phyloP scores from a whole-genome alignment of 1,140 invertebrate genomes.

The Mycetomoellerius zeteki region DNA sequence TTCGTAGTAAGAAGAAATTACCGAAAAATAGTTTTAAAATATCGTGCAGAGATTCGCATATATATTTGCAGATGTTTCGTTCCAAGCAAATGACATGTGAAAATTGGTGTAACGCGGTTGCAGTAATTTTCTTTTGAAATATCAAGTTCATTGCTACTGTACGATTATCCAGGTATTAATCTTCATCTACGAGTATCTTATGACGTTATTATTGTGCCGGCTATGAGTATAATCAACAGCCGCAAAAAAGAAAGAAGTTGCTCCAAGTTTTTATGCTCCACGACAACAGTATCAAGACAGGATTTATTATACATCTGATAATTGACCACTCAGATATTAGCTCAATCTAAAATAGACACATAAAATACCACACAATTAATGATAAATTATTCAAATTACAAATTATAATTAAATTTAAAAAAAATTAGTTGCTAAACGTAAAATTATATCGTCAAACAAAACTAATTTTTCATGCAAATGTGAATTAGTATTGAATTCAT shows the following conservation, averaged over 20 bases:
- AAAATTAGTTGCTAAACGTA: background rate
- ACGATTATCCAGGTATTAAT: conserved; percentile 71
- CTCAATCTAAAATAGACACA: background rate
- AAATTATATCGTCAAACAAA: background rate
- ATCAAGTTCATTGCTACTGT: conserved; percentile 60
- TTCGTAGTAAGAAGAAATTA: background rate
- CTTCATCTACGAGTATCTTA: conserved; percentile 68
- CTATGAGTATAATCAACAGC: conserved; percentile 52
- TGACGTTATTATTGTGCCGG: conserved; percentile 66
- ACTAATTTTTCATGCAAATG: background rate
- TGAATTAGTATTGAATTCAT: conserved; percentile 40
- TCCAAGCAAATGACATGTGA: conserved; percentile 56
- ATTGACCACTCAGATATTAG: conserved; percentile 28
- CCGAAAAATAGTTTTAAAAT: background rate
- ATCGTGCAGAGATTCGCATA: background rate
- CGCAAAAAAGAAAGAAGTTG: conserved; percentile 54
- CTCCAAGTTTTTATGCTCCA: conserved; percentile 20
- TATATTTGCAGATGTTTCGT: background rate
- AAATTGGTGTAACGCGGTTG: conserved; percentile 23
- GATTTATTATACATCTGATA: conserved; percentile 8
- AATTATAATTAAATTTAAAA: background rate
- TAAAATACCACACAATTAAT: background rate
- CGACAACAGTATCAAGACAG: conserved; percentile 23
- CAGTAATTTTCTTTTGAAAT: conserved; percentile 56
- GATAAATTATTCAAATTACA: background rate